Percentiles rank a stretch among this genome's conserved stretches.
Evolutionary conservation across 1,140 invertebrate species (phyloP).

Genomic region (Neodiprion pinetum): DNA sequence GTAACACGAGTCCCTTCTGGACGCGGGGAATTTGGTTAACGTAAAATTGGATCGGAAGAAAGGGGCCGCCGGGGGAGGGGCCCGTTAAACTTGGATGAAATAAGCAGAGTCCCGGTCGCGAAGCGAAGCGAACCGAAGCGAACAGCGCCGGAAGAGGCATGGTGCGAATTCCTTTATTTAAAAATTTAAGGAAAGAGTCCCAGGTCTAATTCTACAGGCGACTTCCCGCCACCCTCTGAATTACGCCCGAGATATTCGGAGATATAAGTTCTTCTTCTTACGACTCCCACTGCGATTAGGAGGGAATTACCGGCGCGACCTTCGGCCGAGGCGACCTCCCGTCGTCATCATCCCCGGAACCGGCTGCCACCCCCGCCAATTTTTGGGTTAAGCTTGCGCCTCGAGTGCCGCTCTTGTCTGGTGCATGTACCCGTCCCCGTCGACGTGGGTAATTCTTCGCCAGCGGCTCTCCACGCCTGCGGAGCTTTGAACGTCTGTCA

Average conservation of each 20-base stretch:
- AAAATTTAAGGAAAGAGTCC: conserved; percentile 3
- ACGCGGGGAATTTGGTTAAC: conserved; percentile 3
- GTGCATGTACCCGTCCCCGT: neutral
- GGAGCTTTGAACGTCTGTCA: neutral
- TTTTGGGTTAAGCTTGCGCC: conserved; percentile 4
- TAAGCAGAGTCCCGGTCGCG: neutral
- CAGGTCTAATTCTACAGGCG: conserved; percentile 1
- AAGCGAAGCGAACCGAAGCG: neutral
- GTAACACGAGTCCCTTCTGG: neutral
- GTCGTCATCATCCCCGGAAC: no score
- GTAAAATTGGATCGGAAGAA: conserved; percentile 1
- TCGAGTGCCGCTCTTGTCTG: neutral
- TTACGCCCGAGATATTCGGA: neutral
- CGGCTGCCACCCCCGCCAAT: neutral
- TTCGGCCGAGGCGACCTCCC: neutral
- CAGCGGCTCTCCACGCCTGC: neutral
- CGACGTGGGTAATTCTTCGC: neutral
- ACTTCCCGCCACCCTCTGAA: neutral
- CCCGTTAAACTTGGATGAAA: conserved; percentile 1
- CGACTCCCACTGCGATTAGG: neutral
- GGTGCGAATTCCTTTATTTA: conserved; percentile 1
- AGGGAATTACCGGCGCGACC: neutral
- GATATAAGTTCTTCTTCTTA: neutral
- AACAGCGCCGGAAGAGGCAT: neutral
- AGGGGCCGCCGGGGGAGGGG: neutral